Conservation (phyloP, 2,888 invertebrate species). For the Andrena fulva region DNA sequence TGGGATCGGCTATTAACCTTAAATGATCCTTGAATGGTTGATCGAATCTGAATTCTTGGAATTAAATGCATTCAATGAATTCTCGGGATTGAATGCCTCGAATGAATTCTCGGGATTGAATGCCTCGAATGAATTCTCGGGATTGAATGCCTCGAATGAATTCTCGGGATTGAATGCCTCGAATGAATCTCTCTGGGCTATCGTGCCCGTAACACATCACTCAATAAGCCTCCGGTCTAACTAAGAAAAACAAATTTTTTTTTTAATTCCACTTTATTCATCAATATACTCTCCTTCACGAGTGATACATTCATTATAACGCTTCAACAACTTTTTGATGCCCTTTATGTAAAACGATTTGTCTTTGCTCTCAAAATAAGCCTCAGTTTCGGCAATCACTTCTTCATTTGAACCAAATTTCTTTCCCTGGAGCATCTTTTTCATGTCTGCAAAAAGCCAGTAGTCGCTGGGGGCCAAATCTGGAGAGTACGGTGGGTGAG, state of each 20-base stretch:
- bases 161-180: too few species aligned
- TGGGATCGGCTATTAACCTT: too few species aligned
- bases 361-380: slow-evolving; percentile 47
- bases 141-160: too few species aligned
- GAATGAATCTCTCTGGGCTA: too few species aligned
- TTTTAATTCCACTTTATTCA: slow-evolving; percentile 27
- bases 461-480: slow-evolving; percentile 1
- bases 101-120: too few species aligned
- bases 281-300: slow-evolving; percentile 55
- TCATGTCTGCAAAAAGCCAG: background rate
- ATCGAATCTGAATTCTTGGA: too few species aligned
- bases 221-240: slow-evolving; percentile 1
- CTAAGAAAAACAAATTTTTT: background rate
- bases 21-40: too few species aligned
- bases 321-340: slow-evolving; percentile 46
- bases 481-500: background rate
- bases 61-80: too few species aligned
- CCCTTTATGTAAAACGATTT: slow-evolving; percentile 47
- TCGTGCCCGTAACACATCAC: background rate
- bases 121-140: too few species aligned
- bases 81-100: too few species aligned
- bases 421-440: slow-evolving; percentile 9
- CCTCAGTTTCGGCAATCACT: slow-evolving; percentile 53
- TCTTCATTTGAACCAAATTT: slow-evolving; percentile 6
- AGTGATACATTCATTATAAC: slow-evolving; percentile 49